A percentile compares a stretch with the other conserved stretches of the same genome.
These are phyloP conservation scores for Frankliniella fusca DNA, from an alignment of 2,888 invertebrate genomes.

Conservation along the genomic window DNA sequence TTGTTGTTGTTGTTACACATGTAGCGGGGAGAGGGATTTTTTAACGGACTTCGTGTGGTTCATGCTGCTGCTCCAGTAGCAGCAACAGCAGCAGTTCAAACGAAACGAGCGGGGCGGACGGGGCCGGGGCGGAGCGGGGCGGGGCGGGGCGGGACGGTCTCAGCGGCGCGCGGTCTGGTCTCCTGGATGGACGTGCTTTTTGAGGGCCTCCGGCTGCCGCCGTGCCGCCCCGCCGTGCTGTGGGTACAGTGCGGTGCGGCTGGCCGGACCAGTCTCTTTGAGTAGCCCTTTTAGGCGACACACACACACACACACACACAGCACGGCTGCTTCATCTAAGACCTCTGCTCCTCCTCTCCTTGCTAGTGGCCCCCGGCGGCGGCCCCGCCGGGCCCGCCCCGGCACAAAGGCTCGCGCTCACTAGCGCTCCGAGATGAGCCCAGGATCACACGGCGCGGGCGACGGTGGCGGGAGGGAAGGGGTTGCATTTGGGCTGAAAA, in stretches of 20 bases:
- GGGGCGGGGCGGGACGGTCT: no score
- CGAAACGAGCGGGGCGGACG: no score
- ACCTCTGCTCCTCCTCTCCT: no score
- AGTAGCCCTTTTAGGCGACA: not conserved
- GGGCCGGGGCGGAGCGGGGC: no score
- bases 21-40: no score
- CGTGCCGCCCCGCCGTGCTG: not conserved
- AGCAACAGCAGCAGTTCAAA: not conserved
- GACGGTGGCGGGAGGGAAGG: no score
- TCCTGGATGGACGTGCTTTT: not conserved
- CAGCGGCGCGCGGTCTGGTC: no score
- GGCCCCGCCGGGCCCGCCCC: no score
- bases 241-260: not conserved
- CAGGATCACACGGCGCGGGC: not conserved
- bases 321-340: not conserved
- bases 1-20: no score
- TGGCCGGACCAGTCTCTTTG: constrained; percentile 15
- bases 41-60: not conserved
- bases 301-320: not conserved
- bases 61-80: not conserved
- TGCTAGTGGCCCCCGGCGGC: no score
- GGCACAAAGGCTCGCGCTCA: no score
- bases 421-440: no score
- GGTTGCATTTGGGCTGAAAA: not conserved
- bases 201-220: not conserved